phyloP scores from a whole-genome alignment of 1,140 invertebrate species.

The Drosophila littoralis region DNA sequence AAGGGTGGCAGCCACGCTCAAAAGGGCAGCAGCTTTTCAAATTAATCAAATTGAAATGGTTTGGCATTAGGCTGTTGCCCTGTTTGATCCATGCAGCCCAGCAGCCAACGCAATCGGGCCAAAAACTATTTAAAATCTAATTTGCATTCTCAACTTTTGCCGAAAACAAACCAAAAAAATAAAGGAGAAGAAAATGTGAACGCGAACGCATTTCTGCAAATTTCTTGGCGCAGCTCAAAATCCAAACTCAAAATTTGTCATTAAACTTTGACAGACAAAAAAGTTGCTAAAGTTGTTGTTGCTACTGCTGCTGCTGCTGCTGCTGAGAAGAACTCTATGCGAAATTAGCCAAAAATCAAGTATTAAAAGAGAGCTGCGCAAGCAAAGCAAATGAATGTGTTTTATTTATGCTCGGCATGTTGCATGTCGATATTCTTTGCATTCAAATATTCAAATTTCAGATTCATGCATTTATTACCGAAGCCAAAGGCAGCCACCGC shows the following conservation, averaged over 20 bases:
- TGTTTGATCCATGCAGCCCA: conserved; percentile 51
- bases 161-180: conserved; percentile 59
- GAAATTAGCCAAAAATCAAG: conserved; percentile 54
- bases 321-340: conserved; percentile 13
- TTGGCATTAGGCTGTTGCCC: conserved; percentile 44
- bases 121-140: conserved; percentile 80
- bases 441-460: conserved; percentile 23
- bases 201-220: conserved; percentile 34
- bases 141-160: conserved; percentile 63
- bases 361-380: conserved; percentile 13
- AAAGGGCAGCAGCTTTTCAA: conserved; percentile 46
- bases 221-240: conserved; percentile 11
- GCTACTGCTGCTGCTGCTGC: conserved; percentile 17
- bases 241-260: conserved; percentile 63
- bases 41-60: conserved; percentile 71
- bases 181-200: not conserved
- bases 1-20: conserved; percentile 55
- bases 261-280: conserved; percentile 72
- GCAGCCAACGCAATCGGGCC: conserved; percentile 56
- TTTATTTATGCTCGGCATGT: conserved; percentile 59
- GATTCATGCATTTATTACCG: conserved; percentile 55
- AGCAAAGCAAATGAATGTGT: conserved; percentile 55
- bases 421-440: conserved; percentile 46
- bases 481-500: not conserved
- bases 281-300: conserved; percentile 47